Evolutionary conservation across 2,797 vertebrate genomes (phyloP).

Genomic region (Lemur catta): DNA sequence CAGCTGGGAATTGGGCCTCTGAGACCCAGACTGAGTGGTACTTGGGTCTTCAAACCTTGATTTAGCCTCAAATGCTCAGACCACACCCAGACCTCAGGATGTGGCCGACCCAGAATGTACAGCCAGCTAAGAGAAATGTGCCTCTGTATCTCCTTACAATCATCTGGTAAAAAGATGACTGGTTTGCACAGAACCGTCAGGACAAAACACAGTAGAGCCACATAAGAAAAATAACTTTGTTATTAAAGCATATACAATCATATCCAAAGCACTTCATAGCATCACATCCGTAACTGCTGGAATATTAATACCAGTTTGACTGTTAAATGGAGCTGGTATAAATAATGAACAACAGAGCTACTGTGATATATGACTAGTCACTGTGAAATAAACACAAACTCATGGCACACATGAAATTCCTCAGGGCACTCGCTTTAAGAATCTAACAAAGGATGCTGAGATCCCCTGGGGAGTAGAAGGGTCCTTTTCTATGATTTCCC

Average conservation of each 20-base stretch:
- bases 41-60: background rate
- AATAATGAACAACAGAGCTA: conserved; percentile 79
- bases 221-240: conserved; percentile 87
- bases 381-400: conserved; percentile 38
- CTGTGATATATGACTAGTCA: conserved; percentile 60
- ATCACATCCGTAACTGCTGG: conserved; percentile 70
- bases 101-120: background rate
- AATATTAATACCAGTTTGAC: conserved; percentile 72
- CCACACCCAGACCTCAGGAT: background rate
- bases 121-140: background rate
- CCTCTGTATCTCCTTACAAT: background rate
- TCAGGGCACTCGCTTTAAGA: background rate
- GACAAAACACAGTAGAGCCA: conserved; percentile 73
- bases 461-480: background rate
- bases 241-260: conserved; percentile 81
- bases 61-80: background rate
- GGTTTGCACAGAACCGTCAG: background rate
- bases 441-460: background rate
- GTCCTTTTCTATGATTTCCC: background rate
- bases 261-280: conserved; percentile 54
- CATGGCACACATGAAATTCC: background rate
- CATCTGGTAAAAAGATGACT: background rate
- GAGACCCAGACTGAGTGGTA: background rate
- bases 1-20: background rate
- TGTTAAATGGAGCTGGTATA: conserved; percentile 76